phyloP scores from a whole-genome alignment of 2,113 vertebrate species.

The Caranx ignobilis region DNA sequence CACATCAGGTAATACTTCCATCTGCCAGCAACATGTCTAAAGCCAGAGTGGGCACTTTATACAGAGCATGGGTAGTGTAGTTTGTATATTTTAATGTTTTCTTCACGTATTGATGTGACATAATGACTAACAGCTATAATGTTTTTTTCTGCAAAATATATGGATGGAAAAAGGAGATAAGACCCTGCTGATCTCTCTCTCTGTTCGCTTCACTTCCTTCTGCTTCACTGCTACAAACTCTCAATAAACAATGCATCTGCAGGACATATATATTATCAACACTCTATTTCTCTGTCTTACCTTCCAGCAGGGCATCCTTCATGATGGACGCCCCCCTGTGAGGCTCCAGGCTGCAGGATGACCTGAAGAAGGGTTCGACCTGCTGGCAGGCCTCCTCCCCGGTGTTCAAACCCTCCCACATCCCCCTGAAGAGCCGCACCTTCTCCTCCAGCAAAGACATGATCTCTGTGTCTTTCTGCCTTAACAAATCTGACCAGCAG shows the following conservation, averaged over 20 bases:
- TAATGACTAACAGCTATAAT: background rate
- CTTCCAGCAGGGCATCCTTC: slow-evolving; percentile 93
- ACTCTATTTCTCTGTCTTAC: slow-evolving; percentile 74
- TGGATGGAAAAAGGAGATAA: background rate
- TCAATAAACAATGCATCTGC: background rate
- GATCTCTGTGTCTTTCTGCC: slow-evolving; percentile 94
- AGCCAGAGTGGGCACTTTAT: background rate
- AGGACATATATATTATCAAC: background rate
- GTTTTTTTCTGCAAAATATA: background rate
- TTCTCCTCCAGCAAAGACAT: slow-evolving; percentile 92
- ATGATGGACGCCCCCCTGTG: slow-evolving; percentile 91
- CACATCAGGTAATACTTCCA: background rate
- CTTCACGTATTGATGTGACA: background rate
- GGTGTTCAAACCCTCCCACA: slow-evolving; percentile 86
- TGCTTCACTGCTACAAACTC: background rate
- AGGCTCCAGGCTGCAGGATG: slow-evolving; percentile 86
- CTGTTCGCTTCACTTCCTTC: background rate
- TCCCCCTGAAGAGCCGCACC: slow-evolving; percentile 90
- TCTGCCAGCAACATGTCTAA: background rate
- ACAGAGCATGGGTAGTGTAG: too few species aligned
- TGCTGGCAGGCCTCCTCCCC: slow-evolving; percentile 79
- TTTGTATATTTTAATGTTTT: background rate
- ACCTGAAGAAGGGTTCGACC: slow-evolving; percentile 88
- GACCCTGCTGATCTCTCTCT: background rate
- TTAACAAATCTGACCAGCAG: slow-evolving; percentile 87